Base-by-base conservation (phyloP, 1,140 invertebrate species). In the Cheumatopsyche charites region DNA sequence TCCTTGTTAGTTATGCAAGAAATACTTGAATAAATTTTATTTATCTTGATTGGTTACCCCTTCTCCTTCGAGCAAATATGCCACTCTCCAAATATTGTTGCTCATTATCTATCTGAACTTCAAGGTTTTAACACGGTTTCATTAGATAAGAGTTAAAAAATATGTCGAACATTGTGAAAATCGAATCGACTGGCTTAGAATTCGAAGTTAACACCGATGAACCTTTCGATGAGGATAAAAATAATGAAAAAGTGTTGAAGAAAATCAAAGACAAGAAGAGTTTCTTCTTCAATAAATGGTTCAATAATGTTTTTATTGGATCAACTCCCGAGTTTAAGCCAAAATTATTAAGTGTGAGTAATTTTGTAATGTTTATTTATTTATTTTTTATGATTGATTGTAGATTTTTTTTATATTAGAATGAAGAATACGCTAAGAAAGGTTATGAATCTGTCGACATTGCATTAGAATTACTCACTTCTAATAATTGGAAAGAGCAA, bases 401-500 rank as follows among this genome's bases (percentile, higher is more conserved):
- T 25, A 21, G 11, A 25, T 19, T 55, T 19, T 55, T 19, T 55
- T 55, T 36, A 36, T 36, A 72, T 62, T 71, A 91, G 90, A 87
- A 89, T 77, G 85, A 87, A n/a, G 86, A 90, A 63, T 90, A 88
- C 79, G 87, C 85, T 73, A 82, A 79, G 41, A 83, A 80, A 77
- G 89, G 86, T 0, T 79, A 85, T 63, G 87, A 87, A 70, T 84
- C 87, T 49, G 82, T 91, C 77, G 80, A 86, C 49, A 85, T 87
- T 47, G 85, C 90, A 0, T 89, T 87, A 80, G 81, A 85, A 17
- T 82, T 92, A 7, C 80, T 93, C 6, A 86, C 86, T 72, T 84
- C 87, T 9, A 79, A 82, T 11, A 87, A 89, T 69, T 95, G 93
- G 93, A 88, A 87, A 75, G 73, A 88, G 47, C 87, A 91, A 78